Evolutionary conservation across 2,113 vertebrate species (phyloP).

Genomic region (Seriola rivoliana): DNA sequence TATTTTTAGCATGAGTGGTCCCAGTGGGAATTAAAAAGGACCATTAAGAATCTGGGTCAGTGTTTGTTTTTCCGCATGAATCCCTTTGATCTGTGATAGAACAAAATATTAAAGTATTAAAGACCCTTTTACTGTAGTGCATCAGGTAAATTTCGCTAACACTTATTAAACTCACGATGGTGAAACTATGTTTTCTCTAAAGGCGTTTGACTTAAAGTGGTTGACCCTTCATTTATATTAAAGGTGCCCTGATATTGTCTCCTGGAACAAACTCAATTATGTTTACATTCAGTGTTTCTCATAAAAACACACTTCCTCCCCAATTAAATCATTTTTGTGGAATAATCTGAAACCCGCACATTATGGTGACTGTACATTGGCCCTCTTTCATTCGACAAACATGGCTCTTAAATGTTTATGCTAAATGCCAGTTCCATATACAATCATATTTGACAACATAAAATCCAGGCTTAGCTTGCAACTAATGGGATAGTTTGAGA

Average conservation of each 20-base stretch:
- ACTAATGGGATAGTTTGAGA: neutral
- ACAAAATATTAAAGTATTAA: constrained; percentile 24
- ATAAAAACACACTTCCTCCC: neutral
- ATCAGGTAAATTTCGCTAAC: neutral
- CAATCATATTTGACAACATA: neutral
- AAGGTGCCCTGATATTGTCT: neutral
- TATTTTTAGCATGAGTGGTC: constrained; percentile 43
- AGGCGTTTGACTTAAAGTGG: neutral
- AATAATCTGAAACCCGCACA: neutral
- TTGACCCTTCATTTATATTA: neutral
- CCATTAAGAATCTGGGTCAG: constrained; percentile 65
- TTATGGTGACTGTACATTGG: neutral
- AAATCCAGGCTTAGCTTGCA: neutral
- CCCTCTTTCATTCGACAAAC: too few relatives aligned
- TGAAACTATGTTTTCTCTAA: neutral
- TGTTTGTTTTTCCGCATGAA: constrained; percentile 49
- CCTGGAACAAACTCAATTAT: neutral
- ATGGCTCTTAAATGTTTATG: neutral
- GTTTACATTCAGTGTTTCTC: neutral
- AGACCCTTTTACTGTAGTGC: neutral
- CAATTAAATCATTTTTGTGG: neutral
- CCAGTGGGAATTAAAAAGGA: constrained; percentile 43
- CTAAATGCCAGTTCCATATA: neutral
- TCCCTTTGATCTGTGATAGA: constrained; percentile 51
- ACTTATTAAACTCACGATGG: neutral